Percentiles rank a stretch among this genome's conserved stretches.
These are phyloP conservation scores for Pipra filicauda DNA, from an alignment of 2,113 vertebrate genomes.

Conservation along the genomic window DNA sequence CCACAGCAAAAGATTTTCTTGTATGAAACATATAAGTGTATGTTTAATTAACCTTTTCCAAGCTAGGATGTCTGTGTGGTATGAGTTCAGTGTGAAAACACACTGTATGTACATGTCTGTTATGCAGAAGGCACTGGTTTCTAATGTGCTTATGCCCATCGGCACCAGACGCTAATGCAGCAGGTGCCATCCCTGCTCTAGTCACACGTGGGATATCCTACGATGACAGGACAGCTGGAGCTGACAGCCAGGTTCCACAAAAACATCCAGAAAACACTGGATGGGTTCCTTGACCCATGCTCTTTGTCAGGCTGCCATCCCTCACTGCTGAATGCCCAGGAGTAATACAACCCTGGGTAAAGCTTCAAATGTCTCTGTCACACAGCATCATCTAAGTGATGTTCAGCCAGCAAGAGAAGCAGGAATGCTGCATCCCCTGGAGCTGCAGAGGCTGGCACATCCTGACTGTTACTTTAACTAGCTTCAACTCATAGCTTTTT, in stretches of 20 bases:
- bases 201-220: accelerated
- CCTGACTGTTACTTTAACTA: background rate
- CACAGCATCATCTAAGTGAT: accelerated
- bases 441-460: background rate
- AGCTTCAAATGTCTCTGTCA: background rate
- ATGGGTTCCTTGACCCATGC: background rate
- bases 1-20: background rate
- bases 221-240: accelerated
- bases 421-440: accelerated
- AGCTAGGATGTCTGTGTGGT: background rate
- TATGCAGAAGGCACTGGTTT: background rate
- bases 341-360: background rate
- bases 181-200: background rate
- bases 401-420: background rate
- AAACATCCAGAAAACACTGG: accelerated
- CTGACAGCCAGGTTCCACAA: background rate
- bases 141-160: background rate
- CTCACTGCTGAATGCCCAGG: background rate
- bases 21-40: accelerated
- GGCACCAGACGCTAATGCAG: background rate
- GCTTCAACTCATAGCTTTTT: background rate
- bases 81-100: background rate
- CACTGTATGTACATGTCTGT: accelerated
- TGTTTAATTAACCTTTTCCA: background rate
- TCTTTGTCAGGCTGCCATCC: background rate